Evolutionary conservation across 1,140 invertebrate genomes (phyloP).

Genomic region (Agraylea sexmaculata): DNA sequence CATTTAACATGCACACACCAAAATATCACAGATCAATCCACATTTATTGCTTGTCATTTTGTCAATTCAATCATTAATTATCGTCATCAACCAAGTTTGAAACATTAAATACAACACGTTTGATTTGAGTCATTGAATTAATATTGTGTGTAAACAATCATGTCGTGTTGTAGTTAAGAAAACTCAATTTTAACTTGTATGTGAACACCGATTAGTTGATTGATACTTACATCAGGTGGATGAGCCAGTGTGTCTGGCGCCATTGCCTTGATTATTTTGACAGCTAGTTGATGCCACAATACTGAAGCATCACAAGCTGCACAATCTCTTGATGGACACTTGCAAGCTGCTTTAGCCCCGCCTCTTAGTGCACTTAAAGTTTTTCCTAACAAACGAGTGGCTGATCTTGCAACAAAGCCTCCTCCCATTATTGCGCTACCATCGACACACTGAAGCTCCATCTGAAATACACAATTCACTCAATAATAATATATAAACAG

Average conservation of each 20-base stretch:
- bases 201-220: too few relatives aligned
- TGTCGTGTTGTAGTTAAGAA: too few relatives aligned
- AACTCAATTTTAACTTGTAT: too few relatives aligned
- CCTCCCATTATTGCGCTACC: conserved; percentile 7
- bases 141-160: too few relatives aligned
- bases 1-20: conserved; percentile 19
- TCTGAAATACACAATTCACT: conserved; percentile 37
- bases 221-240: conserved; percentile 58
- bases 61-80: too few relatives aligned
- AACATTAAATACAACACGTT: too few relatives aligned
- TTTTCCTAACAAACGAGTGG: conserved; percentile 58
- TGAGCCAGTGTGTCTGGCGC: conserved; percentile 60
- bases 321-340: conserved; percentile 53
- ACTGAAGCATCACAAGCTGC: conserved; percentile 83
- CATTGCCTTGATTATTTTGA: conserved; percentile 68
- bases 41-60: conserved; percentile 9
- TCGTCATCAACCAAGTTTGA: too few relatives aligned
- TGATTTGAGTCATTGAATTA: too few relatives aligned
- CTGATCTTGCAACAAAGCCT: conserved; percentile 16
- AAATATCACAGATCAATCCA: conserved; percentile 18
- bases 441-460: conserved; percentile 88
- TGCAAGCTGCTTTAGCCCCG: conserved; percentile 50
- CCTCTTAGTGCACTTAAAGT: conserved; percentile 66
- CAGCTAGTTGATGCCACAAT: conserved; percentile 85
- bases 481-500: background rate